phyloP scores from a whole-genome alignment of 2,888 invertebrate genomes.

The Cerastis rubricosa region DNA sequence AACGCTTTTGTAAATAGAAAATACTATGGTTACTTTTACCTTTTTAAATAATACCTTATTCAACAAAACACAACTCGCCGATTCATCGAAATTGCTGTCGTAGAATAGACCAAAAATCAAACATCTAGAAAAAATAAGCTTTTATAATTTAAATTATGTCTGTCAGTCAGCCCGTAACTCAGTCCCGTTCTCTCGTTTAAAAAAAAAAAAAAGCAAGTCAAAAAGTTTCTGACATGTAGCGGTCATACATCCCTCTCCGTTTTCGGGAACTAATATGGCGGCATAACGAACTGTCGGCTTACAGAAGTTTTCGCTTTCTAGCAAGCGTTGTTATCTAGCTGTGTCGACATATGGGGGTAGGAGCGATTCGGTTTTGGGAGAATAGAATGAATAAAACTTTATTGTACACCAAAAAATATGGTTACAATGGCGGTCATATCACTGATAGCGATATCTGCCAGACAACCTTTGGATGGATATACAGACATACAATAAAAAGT shows the following conservation, averaged over 20 bases:
- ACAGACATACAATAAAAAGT: no score
- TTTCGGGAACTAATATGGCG: slow-evolving; percentile 14
- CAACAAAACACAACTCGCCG: background rate
- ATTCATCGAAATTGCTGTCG: background rate
- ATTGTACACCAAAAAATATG: no score
- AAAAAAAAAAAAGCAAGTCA: slow-evolving; percentile 12
- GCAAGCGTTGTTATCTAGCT: background rate
- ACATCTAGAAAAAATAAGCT: background rate
- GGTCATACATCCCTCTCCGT: background rate
- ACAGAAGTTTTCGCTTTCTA: background rate
- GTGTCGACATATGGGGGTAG: background rate
- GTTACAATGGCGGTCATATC: no score
- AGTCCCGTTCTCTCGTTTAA: background rate
- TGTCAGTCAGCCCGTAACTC: background rate
- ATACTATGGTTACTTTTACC: background rate
- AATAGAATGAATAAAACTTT: no score
- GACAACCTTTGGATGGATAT: no score
- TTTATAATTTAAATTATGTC: background rate
- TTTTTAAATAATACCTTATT: background rate
- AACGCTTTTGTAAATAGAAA: no score
- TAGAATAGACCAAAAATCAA: background rate
- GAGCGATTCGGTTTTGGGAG: background rate
- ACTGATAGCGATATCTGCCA: no score
- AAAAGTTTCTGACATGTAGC: slow-evolving; percentile 4
- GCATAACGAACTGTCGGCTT: slow-evolving; percentile 28